A percentile compares a stretch with the other conserved stretches of the same genome.
These are phyloP conservation scores for Caenorhabditis wallacei DNA, from an alignment of 2,888 invertebrate genomes.

Conservation along the genomic window DNA sequence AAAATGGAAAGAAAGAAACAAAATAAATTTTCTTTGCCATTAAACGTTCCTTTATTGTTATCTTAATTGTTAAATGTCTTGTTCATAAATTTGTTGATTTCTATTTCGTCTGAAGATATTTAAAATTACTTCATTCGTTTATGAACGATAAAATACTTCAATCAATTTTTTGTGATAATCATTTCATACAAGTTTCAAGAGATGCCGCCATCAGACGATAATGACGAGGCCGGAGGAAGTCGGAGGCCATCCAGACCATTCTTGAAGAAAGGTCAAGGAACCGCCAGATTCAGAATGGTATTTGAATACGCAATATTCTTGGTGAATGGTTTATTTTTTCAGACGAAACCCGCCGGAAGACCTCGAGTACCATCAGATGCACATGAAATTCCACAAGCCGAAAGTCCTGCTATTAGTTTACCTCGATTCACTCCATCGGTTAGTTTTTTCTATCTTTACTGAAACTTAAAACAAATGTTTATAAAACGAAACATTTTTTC, in stretches of 20 bases:
- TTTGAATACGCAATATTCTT: neutral
- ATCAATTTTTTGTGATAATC: too few relatives aligned
- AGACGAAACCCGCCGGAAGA: neutral
- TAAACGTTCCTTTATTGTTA: neutral
- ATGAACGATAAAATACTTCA: neutral
- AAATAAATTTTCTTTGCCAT: neutral
- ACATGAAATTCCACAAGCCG: neutral
- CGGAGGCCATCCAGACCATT: constrained; percentile 20
- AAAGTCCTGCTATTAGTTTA: constrained; percentile 29
- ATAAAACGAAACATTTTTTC: too few relatives aligned
- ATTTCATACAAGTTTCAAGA: too few relatives aligned
- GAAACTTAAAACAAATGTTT: too few relatives aligned
- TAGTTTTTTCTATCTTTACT: neutral
- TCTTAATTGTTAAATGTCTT: neutral
- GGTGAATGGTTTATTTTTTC: too few relatives aligned
- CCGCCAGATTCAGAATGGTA: constrained; percentile 50
- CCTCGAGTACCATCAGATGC: neutral
- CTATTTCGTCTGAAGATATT: too few relatives aligned
- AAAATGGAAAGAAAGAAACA: constrained; percentile 37
- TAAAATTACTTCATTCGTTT: too few relatives aligned
- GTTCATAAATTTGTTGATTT: neutral
- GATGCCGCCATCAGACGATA: neutral
- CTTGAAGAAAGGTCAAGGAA: constrained; percentile 59
- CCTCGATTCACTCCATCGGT: constrained; percentile 54
- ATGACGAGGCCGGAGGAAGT: neutral